A percentile compares a stretch with the other conserved stretches of the same genome.
These are phyloP conservation scores for Oreochromis mossambicus DNA, from an alignment of 2,797 vertebrate species.

Conservation along the genomic window DNA sequence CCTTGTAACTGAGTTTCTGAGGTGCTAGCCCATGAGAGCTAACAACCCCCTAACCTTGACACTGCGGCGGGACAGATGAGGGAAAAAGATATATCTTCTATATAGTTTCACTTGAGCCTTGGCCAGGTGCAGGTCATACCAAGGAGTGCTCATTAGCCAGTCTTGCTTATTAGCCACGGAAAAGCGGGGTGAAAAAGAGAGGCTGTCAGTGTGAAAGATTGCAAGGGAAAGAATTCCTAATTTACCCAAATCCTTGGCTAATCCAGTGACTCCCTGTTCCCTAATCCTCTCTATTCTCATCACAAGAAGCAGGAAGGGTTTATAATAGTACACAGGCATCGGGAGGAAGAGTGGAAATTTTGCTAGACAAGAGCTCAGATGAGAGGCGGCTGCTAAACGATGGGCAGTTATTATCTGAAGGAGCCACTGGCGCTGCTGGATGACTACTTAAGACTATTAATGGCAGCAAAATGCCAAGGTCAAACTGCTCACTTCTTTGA, in stretches of 20 bases:
- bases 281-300: constrained; percentile 43
- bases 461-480: constrained; percentile 44
- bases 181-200: constrained; percentile 21
- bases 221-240: constrained; percentile 57
- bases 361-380: constrained; percentile 2
- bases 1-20: constrained; percentile 50
- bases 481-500: constrained; percentile 11
- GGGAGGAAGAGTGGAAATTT: not conserved
- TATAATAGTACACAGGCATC: constrained; percentile 11
- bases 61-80: not conserved
- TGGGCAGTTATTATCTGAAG: constrained; percentile 17
- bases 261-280: constrained; percentile 56
- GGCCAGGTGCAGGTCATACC: constrained; percentile 40
- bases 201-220: constrained; percentile 17
- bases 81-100: constrained; percentile 6
- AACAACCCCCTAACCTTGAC: constrained; percentile 33
- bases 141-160: constrained; percentile 52
- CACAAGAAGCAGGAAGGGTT: not conserved
- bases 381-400: constrained; percentile 1
- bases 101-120: constrained; percentile 20
- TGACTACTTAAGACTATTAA: constrained; percentile 30
- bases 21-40: constrained; percentile 31
- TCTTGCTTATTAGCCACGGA: constrained; percentile 33
- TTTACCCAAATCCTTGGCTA: constrained; percentile 65
- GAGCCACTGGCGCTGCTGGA: constrained; percentile 3